phyloP scores from a whole-genome alignment of 2,888 invertebrate genomes.

The Blastobasis adustella region DNA sequence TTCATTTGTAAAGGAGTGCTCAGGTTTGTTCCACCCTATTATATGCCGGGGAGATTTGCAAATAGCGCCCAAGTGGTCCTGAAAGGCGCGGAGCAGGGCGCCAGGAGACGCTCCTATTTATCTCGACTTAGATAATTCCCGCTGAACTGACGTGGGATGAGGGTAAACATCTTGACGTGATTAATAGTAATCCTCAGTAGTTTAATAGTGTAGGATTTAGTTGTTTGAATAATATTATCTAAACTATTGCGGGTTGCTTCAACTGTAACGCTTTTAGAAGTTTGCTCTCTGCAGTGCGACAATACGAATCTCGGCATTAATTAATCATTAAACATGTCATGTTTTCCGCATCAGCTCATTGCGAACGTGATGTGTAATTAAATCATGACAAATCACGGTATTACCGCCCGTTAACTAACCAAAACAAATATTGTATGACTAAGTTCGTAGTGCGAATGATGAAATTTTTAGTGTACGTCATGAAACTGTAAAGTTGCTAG shows the following conservation, averaged over 20 bases:
- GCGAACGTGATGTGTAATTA: too few species aligned
- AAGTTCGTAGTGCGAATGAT: too few species aligned
- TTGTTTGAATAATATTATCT: conserved; percentile 58
- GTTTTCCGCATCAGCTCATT: too few species aligned
- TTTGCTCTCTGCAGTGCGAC: conserved; percentile 4
- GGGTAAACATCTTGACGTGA: conserved; percentile 70
- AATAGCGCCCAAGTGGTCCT: conserved; percentile 34
- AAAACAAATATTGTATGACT: too few species aligned
- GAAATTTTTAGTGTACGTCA: too few species aligned
- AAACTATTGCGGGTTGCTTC: conserved; percentile 18
- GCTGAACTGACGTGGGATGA: conserved; percentile 59
- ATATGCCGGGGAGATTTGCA: conserved; percentile 39
- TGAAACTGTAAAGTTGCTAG: too few species aligned
- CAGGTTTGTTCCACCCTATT: conserved; percentile 35
- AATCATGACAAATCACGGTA: too few species aligned
- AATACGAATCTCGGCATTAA: too few species aligned
- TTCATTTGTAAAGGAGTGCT: conserved; percentile 39
- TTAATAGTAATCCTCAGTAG: conserved; percentile 67
- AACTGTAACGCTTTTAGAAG: neutral
- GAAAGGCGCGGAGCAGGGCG: conserved; percentile 38
- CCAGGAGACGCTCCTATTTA: conserved; percentile 44
- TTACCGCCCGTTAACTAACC: too few species aligned
- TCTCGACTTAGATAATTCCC: conserved; percentile 63
- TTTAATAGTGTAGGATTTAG: conserved; percentile 63
- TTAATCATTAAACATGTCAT: too few species aligned